A percentile compares a stretch with the other conserved stretches of the same genome.
phyloP scores from a whole-genome alignment of 2,113 vertebrate genomes.

The Nannospalax galili region DNA sequence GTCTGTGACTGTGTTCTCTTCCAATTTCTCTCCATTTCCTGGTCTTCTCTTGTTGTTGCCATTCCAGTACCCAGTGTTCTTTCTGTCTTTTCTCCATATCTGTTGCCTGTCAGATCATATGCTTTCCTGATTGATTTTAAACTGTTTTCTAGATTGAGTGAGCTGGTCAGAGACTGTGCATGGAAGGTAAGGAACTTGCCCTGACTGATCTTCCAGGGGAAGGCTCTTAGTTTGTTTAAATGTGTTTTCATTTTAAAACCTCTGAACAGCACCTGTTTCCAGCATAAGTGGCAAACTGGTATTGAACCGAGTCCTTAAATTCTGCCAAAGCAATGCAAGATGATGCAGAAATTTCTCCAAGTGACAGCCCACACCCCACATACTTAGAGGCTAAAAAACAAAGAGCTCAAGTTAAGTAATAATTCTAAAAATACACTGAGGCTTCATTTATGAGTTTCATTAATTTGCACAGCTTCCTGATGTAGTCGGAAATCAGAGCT shows the following conservation, averaged over 20 bases:
- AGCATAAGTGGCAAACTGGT: constrained; percentile 41
- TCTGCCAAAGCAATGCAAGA: constrained; percentile 50
- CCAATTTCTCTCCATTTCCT: background rate
- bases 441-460: constrained; percentile 48
- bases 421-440: constrained; percentile 69
- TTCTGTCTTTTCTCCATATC: constrained; percentile 12
- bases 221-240: background rate
- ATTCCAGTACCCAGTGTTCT: background rate
- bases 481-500: background rate
- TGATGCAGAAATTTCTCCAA: constrained; percentile 39
- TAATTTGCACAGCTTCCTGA: constrained; percentile 42
- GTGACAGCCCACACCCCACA: constrained; percentile 70
- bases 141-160: background rate
- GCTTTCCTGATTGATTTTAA: background rate
- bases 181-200: background rate
- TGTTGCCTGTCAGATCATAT: background rate
- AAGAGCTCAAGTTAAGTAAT: constrained; percentile 65
- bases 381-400: constrained; percentile 62
- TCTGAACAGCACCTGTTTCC: constrained; percentile 27
- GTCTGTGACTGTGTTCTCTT: background rate
- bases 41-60: background rate
- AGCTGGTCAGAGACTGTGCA: background rate
- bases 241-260: constrained; percentile 43
- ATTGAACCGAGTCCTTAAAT: constrained; percentile 31
- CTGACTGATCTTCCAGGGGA: background rate